Base-by-base conservation (phyloP, 2,888 invertebrate species). In the Aricia artaxerxes region DNA sequence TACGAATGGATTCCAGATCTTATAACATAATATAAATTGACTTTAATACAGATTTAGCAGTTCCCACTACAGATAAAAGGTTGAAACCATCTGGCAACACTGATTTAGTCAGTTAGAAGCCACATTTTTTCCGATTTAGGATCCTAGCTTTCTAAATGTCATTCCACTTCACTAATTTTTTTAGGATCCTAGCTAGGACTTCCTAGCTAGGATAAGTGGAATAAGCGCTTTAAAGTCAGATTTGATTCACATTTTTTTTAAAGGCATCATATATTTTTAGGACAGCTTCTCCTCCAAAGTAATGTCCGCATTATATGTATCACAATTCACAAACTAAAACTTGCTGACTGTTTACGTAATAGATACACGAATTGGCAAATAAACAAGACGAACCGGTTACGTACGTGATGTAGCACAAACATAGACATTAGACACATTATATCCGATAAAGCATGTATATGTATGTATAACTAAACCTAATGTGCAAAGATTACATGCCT, bases 331-430 rank as follows among this genome's bases (percentile, higher is more conserved):
- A 64, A 64, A 11, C 24, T n/a, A 35, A 69, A 69, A 69, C 35
- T 69, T 69, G 69, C 69, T 35, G 35, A 69, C 69, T 13, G 69
- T 69, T 69, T 69, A 38, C 69, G 69, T 69, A 69, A 69, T 4
- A 16, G 35, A 13, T 69, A 38, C 35, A 69, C 35, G 13, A 69
- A 69, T 69, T 69, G 69, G 69, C 69, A 69, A 64, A 69, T 69
- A 69, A 69, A 69, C 35, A 69, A 38, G 69, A 69, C 69, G 16
- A 69, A 69, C 69, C 69, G 69, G 69, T 69, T 69, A 35, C 35
- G 69, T 69, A 69, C 64, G 64, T 31, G 64, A 69, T 69, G 64
- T 69, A 69, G 69, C 64, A 13, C 35, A 69, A 64, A 64, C 64
- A 31, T 64, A 64, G 24, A 31, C 31, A 64, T 64, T 69, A 69